Evolutionary conservation across 2,888 invertebrate species (phyloP).

Genomic region (Copidosoma aretas): DNA sequence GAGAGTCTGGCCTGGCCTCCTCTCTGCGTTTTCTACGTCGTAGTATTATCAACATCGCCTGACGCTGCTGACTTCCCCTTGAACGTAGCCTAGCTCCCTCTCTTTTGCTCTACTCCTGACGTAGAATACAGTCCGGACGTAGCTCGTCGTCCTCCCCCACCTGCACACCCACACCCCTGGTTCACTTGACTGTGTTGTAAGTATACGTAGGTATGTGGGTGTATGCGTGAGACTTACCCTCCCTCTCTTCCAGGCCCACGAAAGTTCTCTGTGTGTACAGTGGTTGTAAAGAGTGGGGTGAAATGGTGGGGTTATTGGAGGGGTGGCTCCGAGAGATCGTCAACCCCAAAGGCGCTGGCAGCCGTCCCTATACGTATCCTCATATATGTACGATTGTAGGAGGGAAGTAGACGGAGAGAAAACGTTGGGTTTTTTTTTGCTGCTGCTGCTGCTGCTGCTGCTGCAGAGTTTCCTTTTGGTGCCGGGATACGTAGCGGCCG

Average conservation of each 20-base stretch:
- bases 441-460: too few species aligned
- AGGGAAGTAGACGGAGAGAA: slow-evolving; percentile 13
- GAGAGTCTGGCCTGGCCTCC: too few species aligned
- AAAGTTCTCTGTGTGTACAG: too few species aligned
- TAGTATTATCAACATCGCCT: slow-evolving; percentile 46
- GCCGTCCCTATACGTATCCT: not conserved
- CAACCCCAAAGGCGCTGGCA: not conserved
- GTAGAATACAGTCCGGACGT: not conserved
- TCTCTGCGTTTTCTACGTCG: slow-evolving; percentile 50
- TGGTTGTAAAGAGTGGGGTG: too few species aligned
- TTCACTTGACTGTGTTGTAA: slow-evolving; percentile 52
- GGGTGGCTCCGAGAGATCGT: not conserved
- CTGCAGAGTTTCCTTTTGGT: not conserved
- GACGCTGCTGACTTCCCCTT: not conserved
- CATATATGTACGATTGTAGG: not conserved
- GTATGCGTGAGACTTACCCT: too few species aligned
- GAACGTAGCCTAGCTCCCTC: not conserved
- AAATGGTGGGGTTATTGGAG: not conserved
- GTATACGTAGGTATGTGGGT: too few species aligned
- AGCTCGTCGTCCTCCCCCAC: slow-evolving; percentile 42
- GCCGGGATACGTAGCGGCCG: too few species aligned
- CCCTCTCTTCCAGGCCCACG: too few species aligned
- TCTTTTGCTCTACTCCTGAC: slow-evolving; percentile 2
- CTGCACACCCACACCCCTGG: slow-evolving; percentile 58
- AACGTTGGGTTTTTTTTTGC: not conserved